Evolutionary conservation across 2,888 invertebrate genomes (phyloP), one percentile per base, ranked within the genome.

Genomic region (Seira ritae): DNA sequence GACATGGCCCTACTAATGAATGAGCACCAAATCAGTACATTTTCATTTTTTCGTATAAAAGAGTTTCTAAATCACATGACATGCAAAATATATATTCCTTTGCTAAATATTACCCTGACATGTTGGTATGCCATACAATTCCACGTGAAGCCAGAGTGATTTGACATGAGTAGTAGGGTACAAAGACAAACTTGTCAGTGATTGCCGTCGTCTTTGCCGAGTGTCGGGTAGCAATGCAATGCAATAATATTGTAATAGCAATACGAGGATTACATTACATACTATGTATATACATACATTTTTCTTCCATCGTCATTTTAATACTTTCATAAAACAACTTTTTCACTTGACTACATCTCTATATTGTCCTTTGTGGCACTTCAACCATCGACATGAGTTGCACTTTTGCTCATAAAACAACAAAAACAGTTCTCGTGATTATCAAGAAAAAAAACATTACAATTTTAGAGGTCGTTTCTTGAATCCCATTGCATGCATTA

Each of bases 91-190:
- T 8, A 42, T 42, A 6, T 42, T 42, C 12, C 12, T 8, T 42
- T 42, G 42, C 42, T n/a, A n/a, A n/a, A n/a, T n/a, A 42, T 12
- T 12, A 6, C 12, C 12, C 42, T 42, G 6, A 6, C 42, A 8
- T 42, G 42, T 12, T 42, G 69, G 70, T 70, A 31, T 73, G 42
- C 46, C 73, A 73, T 67, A 72, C 65, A 74, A 67, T 77, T n/a
- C 17, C 80, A 80, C 73, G 80, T 80, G 80, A 80, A 80, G 68
- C 65, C 20, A 80, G 80, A 42, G 80, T 80, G 80, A 72, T 46
- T 8, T 73, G 72, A 73, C 72, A 20, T 19, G 72, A 73, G 72
- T 55, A 73, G 60, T 55, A 23, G n/a, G n/a, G n/a, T n/a, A n/a
- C n/a, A n/a, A n/a, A n/a, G n/a, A n/a, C n/a, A n/a, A n/a, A n/a